A percentile compares a stretch with the other conserved stretches of the same genome.
Conservation (phyloP, 1,140 invertebrate species). For the Parasteatoda tepidariorum region DNA sequence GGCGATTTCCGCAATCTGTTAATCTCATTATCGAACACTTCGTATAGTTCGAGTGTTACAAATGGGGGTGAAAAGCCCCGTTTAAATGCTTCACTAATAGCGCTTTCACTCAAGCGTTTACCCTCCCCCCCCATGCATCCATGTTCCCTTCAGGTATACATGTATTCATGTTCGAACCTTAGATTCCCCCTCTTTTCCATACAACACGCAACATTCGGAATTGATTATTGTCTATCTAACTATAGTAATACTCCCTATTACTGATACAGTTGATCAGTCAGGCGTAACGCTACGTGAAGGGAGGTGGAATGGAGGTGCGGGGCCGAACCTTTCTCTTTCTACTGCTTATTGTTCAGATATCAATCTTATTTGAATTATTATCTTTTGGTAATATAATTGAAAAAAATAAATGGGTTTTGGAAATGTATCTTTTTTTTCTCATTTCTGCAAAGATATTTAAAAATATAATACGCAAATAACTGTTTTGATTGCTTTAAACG, state of each 20-base stretch:
- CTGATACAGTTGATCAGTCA: conserved; percentile 10
- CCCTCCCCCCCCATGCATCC: background rate
- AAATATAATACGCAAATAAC: no score
- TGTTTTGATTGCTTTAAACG: no score
- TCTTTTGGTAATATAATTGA: no score
- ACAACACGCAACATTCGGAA: conserved; percentile 41
- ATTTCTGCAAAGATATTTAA: no score
- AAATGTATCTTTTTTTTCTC: no score
- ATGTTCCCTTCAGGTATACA: conserved; percentile 28
- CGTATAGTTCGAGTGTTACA: conserved; percentile 49
- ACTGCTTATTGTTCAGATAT: no score
- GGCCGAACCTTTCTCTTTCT: background rate
- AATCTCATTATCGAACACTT: conserved; percentile 50
- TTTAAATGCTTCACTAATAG: conserved; percentile 52
- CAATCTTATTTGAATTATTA: no score
- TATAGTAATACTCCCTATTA: background rate
- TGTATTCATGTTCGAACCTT: conserved; percentile 31
- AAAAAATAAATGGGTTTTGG: no score
- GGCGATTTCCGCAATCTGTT: conserved; percentile 52
- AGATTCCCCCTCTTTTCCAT: conserved; percentile 3
- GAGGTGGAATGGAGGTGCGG: background rate
- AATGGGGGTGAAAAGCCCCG: background rate
- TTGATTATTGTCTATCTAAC: conserved; percentile 49
- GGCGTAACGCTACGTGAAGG: background rate
- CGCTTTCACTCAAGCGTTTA: conserved; percentile 17